These are phyloP conservation scores for Microcebus jonahi DNA, from an alignment of 2,113 vertebrate species.

Conservation along the genomic window DNA sequence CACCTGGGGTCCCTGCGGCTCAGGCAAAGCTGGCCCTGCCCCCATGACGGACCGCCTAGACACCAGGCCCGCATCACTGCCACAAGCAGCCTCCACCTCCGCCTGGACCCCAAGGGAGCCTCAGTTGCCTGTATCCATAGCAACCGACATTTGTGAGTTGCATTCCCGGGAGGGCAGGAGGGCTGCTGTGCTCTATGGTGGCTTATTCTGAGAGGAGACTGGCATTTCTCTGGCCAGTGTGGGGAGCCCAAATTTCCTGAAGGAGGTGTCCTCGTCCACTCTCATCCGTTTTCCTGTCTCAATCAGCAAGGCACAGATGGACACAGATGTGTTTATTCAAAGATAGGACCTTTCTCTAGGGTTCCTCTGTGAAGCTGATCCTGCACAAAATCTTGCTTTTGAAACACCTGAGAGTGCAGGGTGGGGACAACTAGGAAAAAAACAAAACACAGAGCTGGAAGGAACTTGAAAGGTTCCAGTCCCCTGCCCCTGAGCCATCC, in stretches of 20 bases:
- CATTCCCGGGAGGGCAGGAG: neutral
- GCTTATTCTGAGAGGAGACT: constrained; percentile 61
- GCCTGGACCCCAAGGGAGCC: constrained; percentile 54
- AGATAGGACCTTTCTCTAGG: neutral
- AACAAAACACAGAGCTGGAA: neutral
- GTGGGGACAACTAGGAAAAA: neutral
- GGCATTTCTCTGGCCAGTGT: neutral
- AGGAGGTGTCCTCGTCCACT: neutral
- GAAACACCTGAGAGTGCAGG: neutral
- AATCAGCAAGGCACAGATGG: neutral
- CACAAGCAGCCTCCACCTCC: constrained; percentile 18
- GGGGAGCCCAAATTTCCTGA: neutral
- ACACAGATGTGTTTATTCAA: neutral
- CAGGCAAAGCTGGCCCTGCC: neutral
- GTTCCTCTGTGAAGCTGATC: neutral
- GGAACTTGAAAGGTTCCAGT: neutral
- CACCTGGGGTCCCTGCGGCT: neutral
- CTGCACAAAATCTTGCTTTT: neutral
- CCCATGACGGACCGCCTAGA: neutral
- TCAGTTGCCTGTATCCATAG: constrained; percentile 74
- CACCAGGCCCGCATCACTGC: neutral
- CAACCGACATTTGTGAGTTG: constrained; percentile 70
- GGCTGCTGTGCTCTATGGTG: neutral
- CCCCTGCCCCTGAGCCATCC: neutral
- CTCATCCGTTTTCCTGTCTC: neutral